phyloP scores from a whole-genome alignment of 2,888 invertebrate genomes.

The Mesopsocus fuscifrons region DNA sequence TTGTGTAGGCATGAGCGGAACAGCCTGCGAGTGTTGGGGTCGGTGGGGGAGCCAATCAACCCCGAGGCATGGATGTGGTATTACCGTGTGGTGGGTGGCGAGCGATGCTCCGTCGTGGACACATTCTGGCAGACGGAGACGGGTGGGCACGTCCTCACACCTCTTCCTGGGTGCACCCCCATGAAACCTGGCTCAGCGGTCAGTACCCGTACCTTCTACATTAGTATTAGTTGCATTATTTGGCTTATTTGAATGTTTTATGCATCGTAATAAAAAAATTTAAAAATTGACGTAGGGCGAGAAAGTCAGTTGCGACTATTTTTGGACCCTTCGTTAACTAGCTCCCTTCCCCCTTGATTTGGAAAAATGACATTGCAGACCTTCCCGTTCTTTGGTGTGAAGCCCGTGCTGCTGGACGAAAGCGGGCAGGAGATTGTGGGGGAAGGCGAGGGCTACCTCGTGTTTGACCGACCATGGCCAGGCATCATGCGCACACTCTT shows the following conservation, averaged over 20 bases:
- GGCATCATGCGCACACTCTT: conserved; percentile 92
- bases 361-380: too few relatives aligned
- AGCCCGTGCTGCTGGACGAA: conserved; percentile 72
- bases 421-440: conserved; percentile 70
- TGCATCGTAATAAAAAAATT: too few relatives aligned
- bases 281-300: too few relatives aligned
- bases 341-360: too few relatives aligned
- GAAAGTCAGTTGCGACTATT: too few relatives aligned
- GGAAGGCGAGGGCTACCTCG: conserved; percentile 84
- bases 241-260: too few relatives aligned
- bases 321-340: too few relatives aligned
- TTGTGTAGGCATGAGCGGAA: conserved; percentile 46
- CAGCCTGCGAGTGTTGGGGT: conserved; percentile 66
- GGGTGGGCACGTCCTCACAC: conserved; percentile 91
- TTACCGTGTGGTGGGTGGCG: conserved; percentile 60
- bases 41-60: conserved; percentile 98
- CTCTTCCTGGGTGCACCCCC: conserved; percentile 86
- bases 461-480: conserved; percentile 92
- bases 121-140: conserved; percentile 99
- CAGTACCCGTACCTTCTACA: conserved; percentile 24
- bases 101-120: conserved; percentile 81
- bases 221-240: not conserved
- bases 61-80: conserved; percentile 98
- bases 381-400: conserved; percentile 94
- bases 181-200: conserved; percentile 98